Conservation (phyloP, 2,888 invertebrate species). For the Noctua janthina region DNA sequence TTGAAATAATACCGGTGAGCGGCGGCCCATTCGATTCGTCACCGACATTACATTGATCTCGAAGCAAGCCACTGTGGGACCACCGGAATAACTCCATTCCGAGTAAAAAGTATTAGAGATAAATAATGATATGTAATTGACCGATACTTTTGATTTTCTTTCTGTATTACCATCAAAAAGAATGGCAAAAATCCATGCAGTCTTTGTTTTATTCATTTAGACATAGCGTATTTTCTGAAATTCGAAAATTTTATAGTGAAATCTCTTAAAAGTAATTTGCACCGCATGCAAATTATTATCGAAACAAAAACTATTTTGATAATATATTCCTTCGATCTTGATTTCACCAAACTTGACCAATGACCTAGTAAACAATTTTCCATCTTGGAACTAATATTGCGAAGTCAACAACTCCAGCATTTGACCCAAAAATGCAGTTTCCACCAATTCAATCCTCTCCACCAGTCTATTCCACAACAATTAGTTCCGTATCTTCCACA, state of each 20-base stretch:
- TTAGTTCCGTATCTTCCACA: slow-evolving; percentile 78
- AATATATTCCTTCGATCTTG: not conserved
- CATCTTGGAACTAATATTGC: not conserved
- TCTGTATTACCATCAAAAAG: not conserved
- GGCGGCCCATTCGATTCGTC: slow-evolving; percentile 82
- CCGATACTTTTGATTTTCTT: not conserved
- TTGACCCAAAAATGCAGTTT: not conserved
- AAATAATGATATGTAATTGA: not conserved
- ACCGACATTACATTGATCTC: slow-evolving; percentile 82
- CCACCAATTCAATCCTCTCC: slow-evolving; percentile 31
- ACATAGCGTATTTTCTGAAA: not conserved
- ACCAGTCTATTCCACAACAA: slow-evolving; percentile 61
- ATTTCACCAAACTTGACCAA: not conserved
- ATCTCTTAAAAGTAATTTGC: too few relatives aligned
- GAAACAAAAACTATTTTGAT: not conserved
- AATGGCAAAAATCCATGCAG: not conserved
- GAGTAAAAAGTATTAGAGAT: slow-evolving; percentile 21
- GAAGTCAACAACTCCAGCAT: not conserved
- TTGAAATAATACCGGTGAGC: slow-evolving; percentile 83
- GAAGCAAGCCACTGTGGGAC: slow-evolving; percentile 74
- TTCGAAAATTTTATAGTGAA: not conserved
- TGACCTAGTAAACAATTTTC: not conserved
- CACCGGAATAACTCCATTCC: slow-evolving; percentile 74
- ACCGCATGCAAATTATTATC: not conserved
- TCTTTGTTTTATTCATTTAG: not conserved